Conservation (phyloP, 2,113 vertebrate species). For the Xenopus laevis region DNA sequence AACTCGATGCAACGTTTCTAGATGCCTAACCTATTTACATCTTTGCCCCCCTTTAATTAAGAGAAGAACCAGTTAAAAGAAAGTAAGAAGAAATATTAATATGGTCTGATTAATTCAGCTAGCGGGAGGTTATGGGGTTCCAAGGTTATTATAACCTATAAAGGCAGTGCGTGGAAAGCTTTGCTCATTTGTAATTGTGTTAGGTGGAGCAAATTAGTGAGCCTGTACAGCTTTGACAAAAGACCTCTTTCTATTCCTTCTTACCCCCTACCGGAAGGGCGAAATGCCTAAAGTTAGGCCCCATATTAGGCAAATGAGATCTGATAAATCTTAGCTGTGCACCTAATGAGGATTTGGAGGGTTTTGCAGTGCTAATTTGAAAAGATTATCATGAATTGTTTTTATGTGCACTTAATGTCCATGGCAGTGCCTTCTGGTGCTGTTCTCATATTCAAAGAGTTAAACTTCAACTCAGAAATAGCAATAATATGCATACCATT, state of each 20-base stretch:
- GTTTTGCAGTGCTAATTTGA: slow-evolving; percentile 78
- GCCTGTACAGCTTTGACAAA: slow-evolving; percentile 71
- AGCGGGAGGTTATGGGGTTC: slow-evolving; percentile 81
- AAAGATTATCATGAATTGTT: slow-evolving; percentile 76
- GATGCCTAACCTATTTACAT: slow-evolving; percentile 82
- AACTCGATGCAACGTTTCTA: slow-evolving; percentile 71
- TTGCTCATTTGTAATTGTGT: slow-evolving; percentile 83
- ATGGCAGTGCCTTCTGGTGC: background rate
- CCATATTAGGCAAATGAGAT: slow-evolving; percentile 87
- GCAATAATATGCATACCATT: slow-evolving; percentile 46
- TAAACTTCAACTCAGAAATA: slow-evolving; percentile 48
- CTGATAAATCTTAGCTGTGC: slow-evolving; percentile 83
- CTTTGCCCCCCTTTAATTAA: slow-evolving; percentile 85
- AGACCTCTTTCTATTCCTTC: slow-evolving; percentile 68
- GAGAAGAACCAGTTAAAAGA: slow-evolving; percentile 82
- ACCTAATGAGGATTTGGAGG: slow-evolving; percentile 79
- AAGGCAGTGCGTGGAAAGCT: slow-evolving; percentile 76
- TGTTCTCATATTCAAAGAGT: slow-evolving; percentile 41
- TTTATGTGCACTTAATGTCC: slow-evolving; percentile 48
- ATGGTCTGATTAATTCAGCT: slow-evolving; percentile 85
- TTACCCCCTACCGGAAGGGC: slow-evolving; percentile 78
- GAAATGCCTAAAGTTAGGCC: slow-evolving; percentile 79
- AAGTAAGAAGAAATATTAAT: slow-evolving; percentile 82
- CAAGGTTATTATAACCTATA: slow-evolving; percentile 86
- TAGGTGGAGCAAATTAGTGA: slow-evolving; percentile 81